Conservation (phyloP, 2,113 vertebrate genomes). For the Petromus typicus region DNA sequence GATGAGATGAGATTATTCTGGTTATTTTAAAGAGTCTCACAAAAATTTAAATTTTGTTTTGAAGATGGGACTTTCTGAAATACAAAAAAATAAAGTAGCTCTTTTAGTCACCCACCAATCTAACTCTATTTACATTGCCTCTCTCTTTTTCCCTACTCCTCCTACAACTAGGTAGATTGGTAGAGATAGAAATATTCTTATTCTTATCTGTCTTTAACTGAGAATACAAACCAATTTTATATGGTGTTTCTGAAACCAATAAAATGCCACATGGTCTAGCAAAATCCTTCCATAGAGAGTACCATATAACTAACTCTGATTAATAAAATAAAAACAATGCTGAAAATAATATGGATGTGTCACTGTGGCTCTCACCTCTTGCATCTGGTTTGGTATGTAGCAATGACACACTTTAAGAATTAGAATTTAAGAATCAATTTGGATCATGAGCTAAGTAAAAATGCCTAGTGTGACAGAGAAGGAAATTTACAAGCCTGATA, state of each 20-base stretch:
- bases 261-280: neutral
- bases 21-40: neutral
- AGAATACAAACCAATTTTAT: neutral
- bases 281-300: neutral
- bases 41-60: neutral
- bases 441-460: neutral
- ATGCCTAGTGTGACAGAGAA: neutral
- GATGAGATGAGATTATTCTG: neutral
- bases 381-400: neutral
- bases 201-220: neutral
- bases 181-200: neutral
- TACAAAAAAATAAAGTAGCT: neutral
- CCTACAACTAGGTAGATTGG: too few species aligned
- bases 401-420: neutral
- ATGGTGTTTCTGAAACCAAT: neutral
- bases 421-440: neutral
- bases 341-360: neutral
- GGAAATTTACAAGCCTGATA: neutral
- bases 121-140: neutral
- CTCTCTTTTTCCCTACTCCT: fast-evolving
- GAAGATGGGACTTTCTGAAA: neutral
- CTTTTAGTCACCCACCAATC: neutral
- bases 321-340: neutral
- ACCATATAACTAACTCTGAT: neutral
- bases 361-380: neutral